Evolutionary conservation across 2,113 vertebrate species (phyloP), one percentile per base, ranked within the genome.

Genomic region (Mungos mungo): DNA sequence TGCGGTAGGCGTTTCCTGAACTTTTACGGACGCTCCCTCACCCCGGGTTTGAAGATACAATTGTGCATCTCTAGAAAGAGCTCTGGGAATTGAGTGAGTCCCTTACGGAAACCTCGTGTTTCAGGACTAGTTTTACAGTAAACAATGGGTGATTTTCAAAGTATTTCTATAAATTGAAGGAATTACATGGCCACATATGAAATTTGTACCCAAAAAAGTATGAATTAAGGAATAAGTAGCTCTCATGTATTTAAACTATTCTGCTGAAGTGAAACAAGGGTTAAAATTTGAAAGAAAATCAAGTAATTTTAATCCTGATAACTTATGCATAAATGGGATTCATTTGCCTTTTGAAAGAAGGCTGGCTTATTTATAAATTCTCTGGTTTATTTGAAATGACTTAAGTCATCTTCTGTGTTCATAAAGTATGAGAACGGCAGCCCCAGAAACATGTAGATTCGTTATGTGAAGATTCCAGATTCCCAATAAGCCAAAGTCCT

Each of bases 91-190:
- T 60, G 45, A n/a, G 79, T 60, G 45, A n/a, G 79, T 16, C 54
- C 84, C 8, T 7, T 71, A 9, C 0, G n/a, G 31, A 79, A 96
- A 82, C 68, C 45, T 91, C 71, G 25, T 45, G 57, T 82, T 85
- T 71, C 38, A 85, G 57, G 41, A 60, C 12, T n/a, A 7, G 25
- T 66, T 92, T 94, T 85, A 72, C 10, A 93, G 16, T 88, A 57
- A 81, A 41, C 47, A 76, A 14, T 77, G 25, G 66, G 82, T 0
- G 85, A 47, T 85, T 90, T 87, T 92, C 60, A 93, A 29, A 88
- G 10, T 85, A 69, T 65, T 95, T 94, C 60, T 84, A 35, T 87
- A 90, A 72, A 33, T 74, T n/a, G 29, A 95, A 92, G 60, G 47
- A 90, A 88, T 92, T 50, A 18, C 35, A 14, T 68, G 72, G 41